These are phyloP conservation scores for Lomographa bimaculata DNA, from an alignment of 2,888 invertebrate species.

Conservation along the genomic window DNA sequence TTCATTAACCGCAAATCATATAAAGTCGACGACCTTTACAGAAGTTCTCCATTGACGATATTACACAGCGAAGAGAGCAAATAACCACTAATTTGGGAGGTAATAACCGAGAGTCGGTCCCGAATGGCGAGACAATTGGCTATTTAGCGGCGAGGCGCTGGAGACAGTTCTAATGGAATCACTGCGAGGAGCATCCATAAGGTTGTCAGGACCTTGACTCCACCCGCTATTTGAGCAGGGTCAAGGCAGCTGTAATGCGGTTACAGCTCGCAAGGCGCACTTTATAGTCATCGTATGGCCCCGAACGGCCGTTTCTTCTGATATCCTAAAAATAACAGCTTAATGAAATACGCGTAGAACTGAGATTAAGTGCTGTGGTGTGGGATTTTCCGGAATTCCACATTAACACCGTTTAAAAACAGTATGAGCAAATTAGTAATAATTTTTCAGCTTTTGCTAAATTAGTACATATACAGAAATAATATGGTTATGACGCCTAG, in stretches of 20 bases:
- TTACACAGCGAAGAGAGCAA: constrained; percentile 33
- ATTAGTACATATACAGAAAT: too few species aligned
- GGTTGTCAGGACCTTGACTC: constrained; percentile 59
- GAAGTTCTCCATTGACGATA: constrained; percentile 35
- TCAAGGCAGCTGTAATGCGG: constrained; percentile 66
- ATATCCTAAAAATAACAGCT: constrained; percentile 50
- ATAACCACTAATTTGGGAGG: constrained; percentile 47
- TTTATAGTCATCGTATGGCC: constrained; percentile 58
- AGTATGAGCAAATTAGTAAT: too few species aligned
- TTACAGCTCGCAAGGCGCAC: constrained; percentile 58
- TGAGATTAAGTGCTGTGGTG: constrained; percentile 40
- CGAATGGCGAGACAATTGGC: constrained; percentile 51
- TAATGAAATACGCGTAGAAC: constrained; percentile 43
- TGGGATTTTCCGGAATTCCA: not conserved
- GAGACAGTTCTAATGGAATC: constrained; percentile 46
- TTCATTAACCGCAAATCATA: constrained; percentile 24
- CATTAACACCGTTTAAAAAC: not conserved
- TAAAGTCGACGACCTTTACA: constrained; percentile 39
- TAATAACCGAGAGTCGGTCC: constrained; percentile 37
- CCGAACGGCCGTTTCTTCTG: constrained; percentile 44
- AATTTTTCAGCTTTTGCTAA: too few species aligned
- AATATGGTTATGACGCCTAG: too few species aligned
- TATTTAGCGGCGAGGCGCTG: constrained; percentile 43
- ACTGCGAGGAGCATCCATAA: constrained; percentile 52
- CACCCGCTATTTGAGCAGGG: constrained; percentile 49